Base-by-base conservation (phyloP, 1,140 invertebrate species). In the Saccostrea echinata region DNA sequence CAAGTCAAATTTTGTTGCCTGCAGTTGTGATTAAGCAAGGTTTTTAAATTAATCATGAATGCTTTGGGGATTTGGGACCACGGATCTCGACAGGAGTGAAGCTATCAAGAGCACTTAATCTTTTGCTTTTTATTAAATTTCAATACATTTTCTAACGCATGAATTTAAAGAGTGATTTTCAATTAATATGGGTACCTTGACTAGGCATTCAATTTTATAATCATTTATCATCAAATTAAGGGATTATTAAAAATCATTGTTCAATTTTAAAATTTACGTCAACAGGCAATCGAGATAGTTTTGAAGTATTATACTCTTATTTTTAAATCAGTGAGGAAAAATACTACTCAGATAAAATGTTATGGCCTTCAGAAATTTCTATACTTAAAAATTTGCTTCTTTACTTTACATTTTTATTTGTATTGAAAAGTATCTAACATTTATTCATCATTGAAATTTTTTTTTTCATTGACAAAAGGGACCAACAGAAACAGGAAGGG, bases 121-220 rank as follows among this genome's bases (percentile, higher is more conserved):
- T 76, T 76, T 76, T 30, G 68, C 68, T 76, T 76, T 76, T 76
- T 76, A 76, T 76, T 30, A 27, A 33, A 76, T 16, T 64, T 76
- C 27, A 30, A 76, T 76, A 35, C 11, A 30, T 16, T 76, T 76
- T 12, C 13, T 35, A 27, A 76, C 33, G 27, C 27, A 33, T 16
- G 11, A 76, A 30, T 33, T 33, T 30, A 16, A 30, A 71, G 12
- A 71, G 68, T 33, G 27, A 76, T 76, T 76, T 76, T 76, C 68
- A 76, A 76, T 76, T 30, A 30, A 30, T 30, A 33, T 33, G 27
- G 11, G 24, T 30, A 76, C 12, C 12, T 0, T 33, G 27, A 30
- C 68, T 76, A 27, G 27, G 27, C 16, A 18, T 27, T 8, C 68
- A 24, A 18, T 30, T 16, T 30, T 18, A 61, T 21, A 61, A n/a